Base-by-base conservation (phyloP, 1,140 invertebrate species). In the Subanguina moxae region DNA sequence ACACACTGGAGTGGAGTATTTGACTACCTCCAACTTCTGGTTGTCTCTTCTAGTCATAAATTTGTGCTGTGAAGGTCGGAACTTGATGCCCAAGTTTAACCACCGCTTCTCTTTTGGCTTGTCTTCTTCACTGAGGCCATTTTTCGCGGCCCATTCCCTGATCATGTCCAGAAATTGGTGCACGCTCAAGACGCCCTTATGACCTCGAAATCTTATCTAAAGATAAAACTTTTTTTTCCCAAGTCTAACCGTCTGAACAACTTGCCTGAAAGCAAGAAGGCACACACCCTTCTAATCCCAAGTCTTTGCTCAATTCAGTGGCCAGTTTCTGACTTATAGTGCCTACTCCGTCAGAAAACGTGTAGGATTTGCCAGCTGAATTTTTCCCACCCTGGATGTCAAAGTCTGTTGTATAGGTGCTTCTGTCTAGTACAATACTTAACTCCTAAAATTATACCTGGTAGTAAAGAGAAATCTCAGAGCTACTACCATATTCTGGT, bases 1-100 rank as follows among this genome's bases (percentile, higher is more conserved):
- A 85, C 76, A 65, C 25, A 75, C 76, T 19, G 83, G 83, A 30
- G 77, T 74, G 30, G 80, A 82, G 58, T 80, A 79, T 67, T 83
- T 84, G 1, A 84, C 80, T 27, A 83, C 74, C 71, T 84, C 82
- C n/a, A 83, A 69, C 13, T 68, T 48, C 19, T 63, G 67, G 25
- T 65, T 74, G 19, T 43, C 62, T 17, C 46, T 23, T 43, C 30
- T 32, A 1, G 74, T 57, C 56, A 57, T 52, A 46, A 75, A 75
- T 27, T 75, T 75, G 23, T 78, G 57, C 48, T 75, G 73, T 0
- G 74, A 77, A 15, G 59, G 68, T 23, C 73, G 61, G 23, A 77
- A 75, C 27, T 62, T 73, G 42, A 72, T 72, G 30, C 25, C 30
- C 9, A 72, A 27, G 43, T 72, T 59, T 9, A 71, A 25, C 69